These are phyloP conservation scores for Hypsopygia costalis DNA, from an alignment of 2,888 invertebrate species.

Conservation along the genomic window DNA sequence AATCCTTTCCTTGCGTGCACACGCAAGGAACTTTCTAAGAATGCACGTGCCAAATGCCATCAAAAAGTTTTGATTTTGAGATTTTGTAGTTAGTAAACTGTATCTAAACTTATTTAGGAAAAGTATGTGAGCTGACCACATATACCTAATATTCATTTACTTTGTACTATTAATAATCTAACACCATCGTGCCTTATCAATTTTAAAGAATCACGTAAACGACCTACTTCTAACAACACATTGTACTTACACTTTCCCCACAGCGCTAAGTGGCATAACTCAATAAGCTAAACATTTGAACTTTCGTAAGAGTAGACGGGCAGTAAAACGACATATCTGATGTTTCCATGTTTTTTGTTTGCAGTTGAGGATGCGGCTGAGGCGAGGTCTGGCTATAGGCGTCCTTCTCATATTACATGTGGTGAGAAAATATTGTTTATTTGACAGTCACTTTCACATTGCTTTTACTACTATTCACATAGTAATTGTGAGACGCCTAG, in stretches of 20 bases:
- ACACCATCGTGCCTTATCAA: conserved; percentile 1
- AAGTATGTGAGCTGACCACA: too few relatives aligned
- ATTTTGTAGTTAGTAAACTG: too few relatives aligned
- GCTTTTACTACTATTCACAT: background rate
- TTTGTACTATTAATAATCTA: background rate
- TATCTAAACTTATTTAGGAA: too few relatives aligned
- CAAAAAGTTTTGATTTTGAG: too few relatives aligned
- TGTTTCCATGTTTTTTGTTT: conserved; percentile 43
- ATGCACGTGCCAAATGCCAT: too few relatives aligned
- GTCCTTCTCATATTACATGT: conserved; percentile 68
- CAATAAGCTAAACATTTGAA: conserved; percentile 34
- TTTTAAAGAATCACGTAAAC: background rate
- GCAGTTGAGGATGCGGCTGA: conserved; percentile 68
- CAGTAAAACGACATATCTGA: conserved; percentile 18
- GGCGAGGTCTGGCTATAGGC: conserved; percentile 56
- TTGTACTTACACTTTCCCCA: conserved; percentile 29
- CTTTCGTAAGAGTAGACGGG: conserved; percentile 25
- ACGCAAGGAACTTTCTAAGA: too few relatives aligned
- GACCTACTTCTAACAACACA: conserved; percentile 1
- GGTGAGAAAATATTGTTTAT: conserved; percentile 43
- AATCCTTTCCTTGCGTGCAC: too few relatives aligned
- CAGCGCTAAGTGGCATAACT: conserved; percentile 22
- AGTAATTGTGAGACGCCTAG: background rate
- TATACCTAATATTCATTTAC: too few relatives aligned
- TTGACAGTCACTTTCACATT: conserved; percentile 8